Base-by-base conservation (phyloP, 2,888 invertebrate genomes). In the Drosophila mettleri region DNA sequence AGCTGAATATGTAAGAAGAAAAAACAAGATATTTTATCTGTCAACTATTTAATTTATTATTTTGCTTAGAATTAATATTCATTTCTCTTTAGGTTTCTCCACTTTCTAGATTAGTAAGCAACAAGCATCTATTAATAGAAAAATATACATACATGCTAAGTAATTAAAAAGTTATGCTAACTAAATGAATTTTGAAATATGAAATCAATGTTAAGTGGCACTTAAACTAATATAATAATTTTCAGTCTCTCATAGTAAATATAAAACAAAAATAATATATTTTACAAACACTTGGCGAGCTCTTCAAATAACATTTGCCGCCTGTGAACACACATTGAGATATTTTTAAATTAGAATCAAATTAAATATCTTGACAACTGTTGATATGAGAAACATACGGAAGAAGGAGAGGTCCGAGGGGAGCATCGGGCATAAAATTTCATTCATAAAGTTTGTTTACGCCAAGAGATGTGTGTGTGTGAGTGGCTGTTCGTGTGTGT, bases 361-460 rank as follows among this genome's bases (percentile, higher is more conserved):
- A 74, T 68, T 43, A 45, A 57, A 78, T 57, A 68, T 33, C 80
- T 75, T 78, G 81, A 78, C 86, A 83, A 86, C 82, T 83, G 82
- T 83, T 83, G 82, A 84, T 84, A 76, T 74, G 74, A 62, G 29
- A 33, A 24, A 2, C 55, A 61, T 51, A 45, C 57, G 22, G 27
- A 16, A 1, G 7, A 16, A 10, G 20, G 20, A 10, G 18, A 14
- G n/a, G n/a, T n/a, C n/a, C n/a, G n/a, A 14, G n/a, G n/a, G 7
- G 10, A 33, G 57, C 45, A 3, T 27, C 24, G 5, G 34, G 54
- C 22, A 27, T 60, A 58, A 14, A 69, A 61, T 70, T 78, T 87
- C 83, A 84, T 86, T 84, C 84, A 84, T 87, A 65, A 81, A 63
- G 24, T 53, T 58, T 70, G 63, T 58, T 63, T 69, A 52, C 57